Evolutionary conservation across 2,888 invertebrate species (phyloP), one percentile per base, ranked within the genome.

Genomic region (Agrochola macilenta): DNA sequence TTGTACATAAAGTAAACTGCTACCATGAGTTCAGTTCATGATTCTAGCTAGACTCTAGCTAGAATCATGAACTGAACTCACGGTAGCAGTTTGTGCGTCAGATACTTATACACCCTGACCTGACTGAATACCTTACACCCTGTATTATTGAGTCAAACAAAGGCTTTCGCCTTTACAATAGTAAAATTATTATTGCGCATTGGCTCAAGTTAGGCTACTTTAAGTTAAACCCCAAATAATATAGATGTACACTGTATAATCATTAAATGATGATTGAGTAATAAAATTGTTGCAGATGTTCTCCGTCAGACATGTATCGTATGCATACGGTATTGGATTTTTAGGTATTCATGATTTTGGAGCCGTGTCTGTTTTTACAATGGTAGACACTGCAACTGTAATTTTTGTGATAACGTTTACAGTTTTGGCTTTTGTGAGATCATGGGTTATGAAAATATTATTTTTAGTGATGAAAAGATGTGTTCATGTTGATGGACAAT

Each of bases 271-370:
- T 69, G 7, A 61, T n/a, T 69, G 17, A 58, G 12, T n/a, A 30
- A 26, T 63, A 17, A 43, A 30, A 87, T 89, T 88, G 66, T 95
- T 95, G 68, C 94, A 95, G 95, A 82, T 79, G 3, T 46, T 76
- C 1, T 80, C 92, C 5, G 79, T 93, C 77, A 82, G 87, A 39
- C 89, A 92, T 20, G 88, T 93, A 1, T 82, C 90, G 0, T 91
- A 92, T 63, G 87, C 90, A 3, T 95, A 93, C 68, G 93, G 95
- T 0, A 91, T 95, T 66, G 96, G 96, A 4, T 90, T 93, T 63
- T 87, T 95, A 52, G 95, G 95, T 11, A 86, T 94, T 20, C 93
- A 94, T 73, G 95, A 96, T 83, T 94, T 94, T 72, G 93, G 92
- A 2, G 88, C 89, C 0, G 90, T 94, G 81, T 95, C 95, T 0